Base-by-base conservation (phyloP, 2,888 invertebrate species). In the Xanthia togata region DNA sequence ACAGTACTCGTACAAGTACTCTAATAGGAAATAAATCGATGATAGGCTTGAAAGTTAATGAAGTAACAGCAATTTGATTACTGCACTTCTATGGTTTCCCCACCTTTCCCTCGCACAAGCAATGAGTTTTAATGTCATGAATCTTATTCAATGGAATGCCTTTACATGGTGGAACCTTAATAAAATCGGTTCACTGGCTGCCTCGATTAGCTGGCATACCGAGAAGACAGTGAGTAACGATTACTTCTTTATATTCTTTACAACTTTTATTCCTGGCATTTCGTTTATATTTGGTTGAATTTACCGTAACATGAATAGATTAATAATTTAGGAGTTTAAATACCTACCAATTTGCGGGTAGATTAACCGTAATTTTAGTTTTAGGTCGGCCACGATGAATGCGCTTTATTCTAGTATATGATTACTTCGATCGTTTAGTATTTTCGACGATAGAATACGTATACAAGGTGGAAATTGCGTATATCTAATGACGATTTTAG, bases 151-250 rank as follows among this genome's bases (percentile, higher is more conserved):
- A 74, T 73, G 76, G 76, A 81, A 76, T 76, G 74, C 76, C 64
- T 80, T 67, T 64, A 75, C 55, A 72, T 50, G 78, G 70, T 67
- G 73, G 70, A 76, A 76, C 73, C 79, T 65, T 79, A 87, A 87
- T 87, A 88, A 83, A 76, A 82, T 62, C 69, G 88, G 78, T 88
- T 88, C 80, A 88, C 75, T 88, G 87, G 76, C 41, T 87, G 59
- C 60, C 31, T 55, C 82, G 77, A 87, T 88, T 87, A 87, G 64
- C 69, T 72, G 38, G 73, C 76, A 79, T 86, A 75, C 78, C 74
- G 41, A 64, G 47, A 57, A 78, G 74, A 88, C 76, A 83, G 64
- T 83, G 86, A 79, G 68, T 86, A 76, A 79, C 63, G 84, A 71
- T 76, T 76, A 74, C 76, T 86, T 75, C 70, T 69, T 70, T 70